phyloP scores from a whole-genome alignment of 53 echinoderm and acorn worm species.

The Paelopatides confundens region DNA sequence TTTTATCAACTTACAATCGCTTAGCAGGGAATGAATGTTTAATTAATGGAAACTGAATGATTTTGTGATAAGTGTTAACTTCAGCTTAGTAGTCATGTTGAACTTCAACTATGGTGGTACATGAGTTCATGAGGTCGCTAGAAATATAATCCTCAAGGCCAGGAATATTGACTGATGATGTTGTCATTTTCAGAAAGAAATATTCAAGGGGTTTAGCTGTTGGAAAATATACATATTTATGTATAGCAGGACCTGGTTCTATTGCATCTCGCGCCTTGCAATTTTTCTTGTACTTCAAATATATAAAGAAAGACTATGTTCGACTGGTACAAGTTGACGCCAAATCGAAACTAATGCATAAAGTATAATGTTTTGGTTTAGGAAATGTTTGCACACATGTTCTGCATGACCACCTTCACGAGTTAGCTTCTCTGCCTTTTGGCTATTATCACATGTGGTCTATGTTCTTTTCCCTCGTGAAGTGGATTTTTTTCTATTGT shows the following conservation, averaged over 20 bases:
- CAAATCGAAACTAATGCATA: no score
- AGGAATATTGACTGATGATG: neutral
- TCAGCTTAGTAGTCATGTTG: neutral
- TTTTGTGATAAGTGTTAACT: neutral
- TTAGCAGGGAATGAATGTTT: neutral
- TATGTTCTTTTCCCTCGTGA: no score
- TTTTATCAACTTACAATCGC: conserved; percentile 25
- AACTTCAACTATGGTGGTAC: neutral
- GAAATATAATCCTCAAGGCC: conserved; percentile 1
- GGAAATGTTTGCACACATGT: no score
- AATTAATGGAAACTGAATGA: neutral
- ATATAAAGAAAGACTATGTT: no score
- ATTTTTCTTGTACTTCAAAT: neutral
- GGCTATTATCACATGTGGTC: no score
- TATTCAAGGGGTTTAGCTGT: neutral
- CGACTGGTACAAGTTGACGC: no score
- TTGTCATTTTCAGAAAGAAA: neutral
- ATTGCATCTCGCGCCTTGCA: neutral
- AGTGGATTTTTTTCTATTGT: no score
- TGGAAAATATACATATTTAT: neutral
- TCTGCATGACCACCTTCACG: no score
- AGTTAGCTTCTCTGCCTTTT: no score
- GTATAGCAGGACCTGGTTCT: neutral
- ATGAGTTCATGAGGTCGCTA: neutral
- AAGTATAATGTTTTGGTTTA: no score